Base-by-base conservation (phyloP, 64 coral and sea anemone genomes). In the Platygyra sinensis region DNA sequence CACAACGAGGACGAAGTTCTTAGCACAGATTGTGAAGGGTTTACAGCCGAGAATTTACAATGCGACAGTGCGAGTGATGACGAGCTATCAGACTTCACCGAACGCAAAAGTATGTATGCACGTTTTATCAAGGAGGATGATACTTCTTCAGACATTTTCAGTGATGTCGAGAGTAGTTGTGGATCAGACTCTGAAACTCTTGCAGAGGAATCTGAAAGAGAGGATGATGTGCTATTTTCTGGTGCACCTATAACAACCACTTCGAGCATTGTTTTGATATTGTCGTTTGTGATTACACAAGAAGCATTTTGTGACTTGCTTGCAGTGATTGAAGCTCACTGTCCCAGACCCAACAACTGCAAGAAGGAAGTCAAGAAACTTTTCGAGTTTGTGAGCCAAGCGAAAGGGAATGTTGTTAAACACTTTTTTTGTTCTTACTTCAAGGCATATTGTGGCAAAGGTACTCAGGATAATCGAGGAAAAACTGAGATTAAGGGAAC, bases 301-400 rank as follows among this genome's bases (percentile, higher is more conserved):
- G 90, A 83, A 76, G 90, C 90, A 22, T 86, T 91, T 31, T 29
- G 42, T 39, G 90, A 86, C 42, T 71, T 86, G 10, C 81, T 91
- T 38, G 79, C 80, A 20, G 80, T 86, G 18, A 59, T 78, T 16
- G 90, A 91, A 76, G 73, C 90, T 8, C 90, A 91, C 51, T 91
- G 90, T 54, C 90, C 90, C 20, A 72, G 75, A 36, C 90, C 90
- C 27, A 91, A 91, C 65, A 91, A 91, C 52, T 91, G 89, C 30
- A 80, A 67, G 83, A 83, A 2, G 52, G 72, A 78, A 82, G 62
- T 83, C 15, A 91, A 72, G 59, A 80, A 67, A 30, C 22, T 91
- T 31, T 54, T 83, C 30, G 78, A 67, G 5, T 91, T 83, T 75
- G 24, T 91, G n/a, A 74, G 72, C 62, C 64, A 91, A 61, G 20